These are phyloP conservation scores for Scaptomyza parva DNA, from an alignment of 2,888 invertebrate species.

Conservation along the genomic window DNA sequence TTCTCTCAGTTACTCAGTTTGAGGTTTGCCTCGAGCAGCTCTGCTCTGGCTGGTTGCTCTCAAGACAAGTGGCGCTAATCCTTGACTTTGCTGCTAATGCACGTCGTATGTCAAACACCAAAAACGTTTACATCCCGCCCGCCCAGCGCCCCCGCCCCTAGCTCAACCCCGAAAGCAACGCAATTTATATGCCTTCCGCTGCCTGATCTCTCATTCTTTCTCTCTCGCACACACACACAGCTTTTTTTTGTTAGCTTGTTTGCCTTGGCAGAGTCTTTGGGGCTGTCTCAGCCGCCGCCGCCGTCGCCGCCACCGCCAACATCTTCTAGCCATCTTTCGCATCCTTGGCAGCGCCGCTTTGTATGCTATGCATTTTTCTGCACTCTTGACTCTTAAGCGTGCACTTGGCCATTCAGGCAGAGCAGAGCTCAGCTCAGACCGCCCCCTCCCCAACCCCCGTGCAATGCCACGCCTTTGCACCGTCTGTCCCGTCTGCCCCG, in stretches of 20 bases:
- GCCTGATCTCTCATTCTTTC: slow-evolving; percentile 8
- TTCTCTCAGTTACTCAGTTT: slow-evolving; percentile 28
- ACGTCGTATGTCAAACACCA: slow-evolving; percentile 80
- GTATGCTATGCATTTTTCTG: slow-evolving; percentile 79
- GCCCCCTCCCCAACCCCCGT: no score
- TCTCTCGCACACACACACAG: not conserved
- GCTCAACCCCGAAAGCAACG: slow-evolving; percentile 49
- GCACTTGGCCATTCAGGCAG: slow-evolving; percentile 69
- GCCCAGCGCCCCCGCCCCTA: not conserved
- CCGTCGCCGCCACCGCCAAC: slow-evolving; percentile 18
- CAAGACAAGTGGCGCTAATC: slow-evolving; percentile 78
- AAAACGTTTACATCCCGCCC: slow-evolving; percentile 66
- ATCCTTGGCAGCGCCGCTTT: slow-evolving; percentile 48
- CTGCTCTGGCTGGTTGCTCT: slow-evolving; percentile 60
- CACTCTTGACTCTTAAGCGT: slow-evolving; percentile 79
- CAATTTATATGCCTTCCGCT: slow-evolving; percentile 74
- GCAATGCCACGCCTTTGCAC: no score
- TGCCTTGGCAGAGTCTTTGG: slow-evolving; percentile 60
- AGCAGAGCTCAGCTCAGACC: not conserved
- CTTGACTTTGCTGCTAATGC: slow-evolving; percentile 80
- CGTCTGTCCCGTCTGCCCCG: slow-evolving; percentile 16
- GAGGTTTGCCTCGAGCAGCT: slow-evolving; percentile 5
- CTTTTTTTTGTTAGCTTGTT: slow-evolving; percentile 42
- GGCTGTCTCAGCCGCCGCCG: slow-evolving; percentile 41
- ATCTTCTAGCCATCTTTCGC: slow-evolving; percentile 1